Conservation (phyloP, 1,140 invertebrate species). For the Camponotus vicinus region DNA sequence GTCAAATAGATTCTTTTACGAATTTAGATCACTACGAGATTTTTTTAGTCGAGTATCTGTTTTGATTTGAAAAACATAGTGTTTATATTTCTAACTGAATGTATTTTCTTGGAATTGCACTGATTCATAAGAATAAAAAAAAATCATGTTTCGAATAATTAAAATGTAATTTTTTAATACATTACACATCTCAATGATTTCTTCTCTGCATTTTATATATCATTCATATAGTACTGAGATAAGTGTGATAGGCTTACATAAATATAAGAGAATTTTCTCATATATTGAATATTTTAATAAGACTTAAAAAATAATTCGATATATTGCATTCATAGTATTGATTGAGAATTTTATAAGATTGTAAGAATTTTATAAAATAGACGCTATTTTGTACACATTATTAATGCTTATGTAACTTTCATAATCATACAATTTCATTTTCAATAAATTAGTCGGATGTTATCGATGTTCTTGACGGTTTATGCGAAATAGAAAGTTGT, state of each 20-base stretch:
- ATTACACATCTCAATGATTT: background rate
- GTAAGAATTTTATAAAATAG: background rate
- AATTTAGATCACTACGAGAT: background rate
- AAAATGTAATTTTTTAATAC: too few relatives aligned
- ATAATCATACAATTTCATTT: background rate
- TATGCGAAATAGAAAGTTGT: conserved; percentile 58
- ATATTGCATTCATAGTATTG: background rate
- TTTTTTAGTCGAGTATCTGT: background rate
- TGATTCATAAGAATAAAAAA: too few relatives aligned
- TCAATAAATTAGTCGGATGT: conserved; percentile 11
- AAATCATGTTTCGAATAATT: too few relatives aligned
- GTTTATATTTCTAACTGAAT: background rate
- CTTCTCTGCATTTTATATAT: background rate
- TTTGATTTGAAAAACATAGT: background rate
- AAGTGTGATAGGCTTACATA: background rate
- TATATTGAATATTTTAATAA: background rate
- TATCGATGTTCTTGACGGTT: conserved; percentile 30
- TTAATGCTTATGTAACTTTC: conserved; percentile 2
- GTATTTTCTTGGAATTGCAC: background rate
- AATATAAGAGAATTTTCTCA: background rate
- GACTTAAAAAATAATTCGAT: background rate
- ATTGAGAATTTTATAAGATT: conserved; percentile 11
- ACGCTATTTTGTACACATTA: background rate
- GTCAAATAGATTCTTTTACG: background rate
- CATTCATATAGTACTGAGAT: background rate